Evolutionary conservation across 2,797 vertebrate genomes (phyloP).

Genomic region (Decapterus maruadsi): DNA sequence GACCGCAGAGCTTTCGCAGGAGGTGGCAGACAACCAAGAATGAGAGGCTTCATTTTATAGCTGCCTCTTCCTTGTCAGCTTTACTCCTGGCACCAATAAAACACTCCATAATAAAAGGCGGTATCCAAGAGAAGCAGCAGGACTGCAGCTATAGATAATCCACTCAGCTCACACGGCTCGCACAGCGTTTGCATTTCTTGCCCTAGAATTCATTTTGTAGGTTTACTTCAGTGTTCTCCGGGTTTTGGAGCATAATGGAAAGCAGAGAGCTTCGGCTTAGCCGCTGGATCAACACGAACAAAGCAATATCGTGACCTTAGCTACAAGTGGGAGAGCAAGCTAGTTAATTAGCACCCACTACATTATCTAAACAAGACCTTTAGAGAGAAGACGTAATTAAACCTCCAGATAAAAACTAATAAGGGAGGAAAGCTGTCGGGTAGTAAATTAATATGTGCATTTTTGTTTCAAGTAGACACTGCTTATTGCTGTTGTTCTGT

Average conservation of each 20-base stretch:
- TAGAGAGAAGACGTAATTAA: slow-evolving; percentile 65
- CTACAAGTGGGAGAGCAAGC: slow-evolving; percentile 59
- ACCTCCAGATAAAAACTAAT: slow-evolving; percentile 60
- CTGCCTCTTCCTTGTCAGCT: slow-evolving; percentile 85
- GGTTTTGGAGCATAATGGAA: slow-evolving; percentile 70
- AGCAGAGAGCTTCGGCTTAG: slow-evolving; percentile 70
- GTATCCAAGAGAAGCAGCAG: slow-evolving; percentile 79
- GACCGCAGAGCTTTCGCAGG: slow-evolving; percentile 72
- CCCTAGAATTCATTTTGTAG: slow-evolving; percentile 78
- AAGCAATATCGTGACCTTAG: slow-evolving; percentile 72
- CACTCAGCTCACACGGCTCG: slow-evolving; percentile 73
- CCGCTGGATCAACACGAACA: slow-evolving; percentile 70
- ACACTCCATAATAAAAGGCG: slow-evolving; percentile 87
- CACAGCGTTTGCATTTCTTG: slow-evolving; percentile 78
- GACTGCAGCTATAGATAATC: slow-evolving; percentile 83
- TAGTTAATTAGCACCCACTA: slow-evolving; percentile 70
- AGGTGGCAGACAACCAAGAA: slow-evolving; percentile 80
- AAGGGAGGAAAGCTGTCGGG: slow-evolving; percentile 37
- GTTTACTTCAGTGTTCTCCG: slow-evolving; percentile 73
- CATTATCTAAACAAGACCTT: slow-evolving; percentile 73
- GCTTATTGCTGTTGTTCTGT: slow-evolving; percentile 18
- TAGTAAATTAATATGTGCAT: slow-evolving; percentile 42
- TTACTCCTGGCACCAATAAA: slow-evolving; percentile 85
- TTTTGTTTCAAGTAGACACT: slow-evolving; percentile 23
- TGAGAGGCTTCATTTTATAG: slow-evolving; percentile 83